Base-by-base conservation (phyloP, 2,113 vertebrate species). In the Brachionichthys hirsutus region DNA sequence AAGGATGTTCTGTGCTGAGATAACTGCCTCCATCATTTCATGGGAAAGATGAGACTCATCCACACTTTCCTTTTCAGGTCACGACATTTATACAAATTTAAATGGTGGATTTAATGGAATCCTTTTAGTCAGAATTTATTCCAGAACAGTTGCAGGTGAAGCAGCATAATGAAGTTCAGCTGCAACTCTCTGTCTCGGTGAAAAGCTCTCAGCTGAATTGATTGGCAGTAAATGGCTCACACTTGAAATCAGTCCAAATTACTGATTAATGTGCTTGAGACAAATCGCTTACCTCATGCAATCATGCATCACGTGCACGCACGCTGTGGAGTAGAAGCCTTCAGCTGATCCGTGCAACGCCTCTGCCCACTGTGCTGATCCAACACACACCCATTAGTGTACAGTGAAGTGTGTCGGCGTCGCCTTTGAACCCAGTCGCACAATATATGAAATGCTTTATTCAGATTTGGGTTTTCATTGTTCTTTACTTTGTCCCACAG, bases 171-270 rank as follows among this genome's bases (percentile, higher is more conserved):
- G 12, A 38, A 7, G 9, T 38, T 7, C 4, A 53, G 2, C 38
- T 44, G 1, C 18, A 50, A 1, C 24, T 30, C 24, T 20, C 3
- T 17, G 15, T 49, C 35, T 36, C 24, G 61, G 20, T 67, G 47
- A 70, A 81, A 83, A 77, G 67, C 78, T 80, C 76, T 85, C 61
- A 73, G 50, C 51, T 60, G 70, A 82, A 83, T 81, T 83, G 78
- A 85, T 75, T 80, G 63, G 69, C 65, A 79, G 30, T 79, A 75
- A 82, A 77, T 71, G 57, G 62, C 67, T 81, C 72, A 9, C 67
- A 82, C 75, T 85, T 70, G 62, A 80, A 85, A 76, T 82, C 64
- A 65, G 34, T 52, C 71, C 51, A 82, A 79, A 81, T 81, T 71
- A 85, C 66, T 60, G 59, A 44, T 65, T 62, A 65, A 77, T 78